Evolutionary conservation across 2,888 invertebrate genomes (phyloP), one percentile per base, ranked within the genome.

Genomic region (Omphaloscelis lunosa): DNA sequence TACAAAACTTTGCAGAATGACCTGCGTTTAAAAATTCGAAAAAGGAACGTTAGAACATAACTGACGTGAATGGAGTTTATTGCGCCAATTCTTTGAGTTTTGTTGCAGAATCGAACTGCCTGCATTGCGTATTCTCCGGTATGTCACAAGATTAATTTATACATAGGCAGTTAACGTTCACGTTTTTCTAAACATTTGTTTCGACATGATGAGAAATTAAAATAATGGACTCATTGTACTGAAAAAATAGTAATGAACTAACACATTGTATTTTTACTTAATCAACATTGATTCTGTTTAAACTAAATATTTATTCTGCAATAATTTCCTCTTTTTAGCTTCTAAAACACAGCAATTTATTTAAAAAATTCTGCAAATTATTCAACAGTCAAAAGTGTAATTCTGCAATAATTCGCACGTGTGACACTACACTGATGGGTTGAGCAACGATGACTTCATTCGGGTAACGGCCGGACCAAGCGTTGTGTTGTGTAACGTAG

Each of bases 21-120:
- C 34, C 68, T 61, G 70, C 77, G 63, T 79, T 81, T 75, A 65
- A 79, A 79, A 77, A 83, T 80, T 85, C 80, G 3, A 68, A 85
- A 86, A 87, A 85, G 88, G 86, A 85, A 75, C 63, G 67, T 78
- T 77, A 63, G 56, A 72, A 75, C 74, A 73, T 85, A 83, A 78
- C 75, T 77, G 83, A 79, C 85, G 66, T 58, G 73, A 81, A 85
- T 79, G 81, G 75, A 72, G 79, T 80, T 85, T 68, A 73, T 87
- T 86, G 78, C 88, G 77, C 66, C 65, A 86, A 77, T 83, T 84
- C 74, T 77, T 87, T 77, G 51, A 74, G 56, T 72, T 84, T 80
- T 45, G 85, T 84, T 84, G 77, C 79, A 83, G 75, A 83, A 84
- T 76, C 62, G 66, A 69, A 80, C 72, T 78, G 72, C 67, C 75